Evolutionary conservation across 2,113 vertebrate species (phyloP), one percentile per base, ranked within the genome.

Genomic region (Gymnobelideus leadbeateri): DNA sequence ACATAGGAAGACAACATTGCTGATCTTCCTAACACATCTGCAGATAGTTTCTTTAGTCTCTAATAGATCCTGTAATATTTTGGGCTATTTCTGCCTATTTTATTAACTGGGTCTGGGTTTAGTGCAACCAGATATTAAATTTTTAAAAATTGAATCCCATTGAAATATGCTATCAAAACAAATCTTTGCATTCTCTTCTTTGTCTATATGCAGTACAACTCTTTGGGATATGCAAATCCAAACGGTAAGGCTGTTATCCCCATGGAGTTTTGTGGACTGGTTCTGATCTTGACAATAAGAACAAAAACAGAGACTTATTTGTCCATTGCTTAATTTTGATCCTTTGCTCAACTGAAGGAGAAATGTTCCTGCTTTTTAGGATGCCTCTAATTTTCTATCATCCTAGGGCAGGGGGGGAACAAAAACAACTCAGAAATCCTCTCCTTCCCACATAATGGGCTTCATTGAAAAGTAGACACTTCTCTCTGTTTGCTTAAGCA

Each of bases 401-500:
- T 31, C 96, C 93, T 96, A 96, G 93, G 92, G 96, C 6, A 84
- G n/a, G 31, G 28, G 68, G 61, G 14, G 7, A 77, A 77, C 43
- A 91, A 51, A 51, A 51, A 51, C 51, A 51, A 94, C 91, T 91
- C 96, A 98, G 53, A 84, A 90, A 92, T 31, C n/a, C 94, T 95
- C 96, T 96, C 96, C 95, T 90, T 95, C 68, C 97, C 95, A 97
- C 97, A 97, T 96, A 96, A 98, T 96, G 92, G 89, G 54, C 94
- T 98, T 97, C 97, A 96, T 43, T 98, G 95, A 98, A 98, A 98
- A 97, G 91, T 68, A 94, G 96, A 97, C 93, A 96, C 95, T 98
- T 98, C 96, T 97, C 96, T 98, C 95, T 97, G 96, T 98, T 98
- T 98, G 97, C 92, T 97, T 97, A 98, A 98, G 97, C 95, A 89